Base-by-base conservation (phyloP, 2,797 vertebrate species). In the Coilia nasus region DNA sequence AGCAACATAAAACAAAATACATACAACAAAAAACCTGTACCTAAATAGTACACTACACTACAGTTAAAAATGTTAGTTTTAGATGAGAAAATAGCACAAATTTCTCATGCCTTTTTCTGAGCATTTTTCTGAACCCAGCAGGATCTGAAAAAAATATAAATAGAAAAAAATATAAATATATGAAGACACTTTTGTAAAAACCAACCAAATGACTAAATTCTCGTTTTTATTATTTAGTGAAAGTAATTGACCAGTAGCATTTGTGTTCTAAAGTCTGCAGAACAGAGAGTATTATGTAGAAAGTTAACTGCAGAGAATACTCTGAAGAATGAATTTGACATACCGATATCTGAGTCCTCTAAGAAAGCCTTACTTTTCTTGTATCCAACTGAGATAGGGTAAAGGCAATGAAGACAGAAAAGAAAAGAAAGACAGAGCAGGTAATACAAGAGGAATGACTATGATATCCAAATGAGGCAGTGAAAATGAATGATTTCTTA, bases 51-150 rank as follows among this genome's bases (percentile, higher is more conserved):
- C 35, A 41, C 35, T 41, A 41, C 35, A 41, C 35, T 41, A 41
- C 35, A 41, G 35, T 41, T 1, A 10, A 3, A 0, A 41, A 31
- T 4, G 21, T 15, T 75, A 6, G 14, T 81, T 35, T 19, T 64
- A 50, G 11, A 62, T 62, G 6, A 23, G 0, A 9, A 64, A 11
- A 64, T 56, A 1, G 17, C 2, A 0, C 28, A 50, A 19, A 67
- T 11, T 11, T 71, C 19, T 64, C 85, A 82, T 84, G 97, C 97
- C 93, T 92, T 92, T 95, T 98, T 88, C 91, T 96, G 83, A 98
- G 91, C 89, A 96, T 0, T 90, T 94, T 97, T 90, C 93, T 94
- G 90, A 95, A 96, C 78, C 96, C 95, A 88, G 89, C 85, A 60
- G 97, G 93, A 47, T 95, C 91, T 90, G 94, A 6, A 54, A 54